Evolutionary conservation across 2,797 vertebrate genomes (phyloP).

Genomic region (Melopsittacus undulatus): DNA sequence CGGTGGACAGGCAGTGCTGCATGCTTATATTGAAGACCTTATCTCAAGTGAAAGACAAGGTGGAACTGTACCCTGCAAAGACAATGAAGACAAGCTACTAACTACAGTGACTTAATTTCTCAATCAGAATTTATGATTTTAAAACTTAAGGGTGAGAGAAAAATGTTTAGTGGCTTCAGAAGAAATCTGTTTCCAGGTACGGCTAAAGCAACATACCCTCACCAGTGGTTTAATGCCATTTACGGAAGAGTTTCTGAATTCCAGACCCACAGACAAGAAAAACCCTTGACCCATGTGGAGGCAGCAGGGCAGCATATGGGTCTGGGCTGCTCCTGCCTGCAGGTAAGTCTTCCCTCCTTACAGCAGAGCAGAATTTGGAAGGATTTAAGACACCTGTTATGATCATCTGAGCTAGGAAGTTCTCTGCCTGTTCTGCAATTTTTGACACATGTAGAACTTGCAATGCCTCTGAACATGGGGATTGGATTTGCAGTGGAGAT

Average conservation of each 20-base stretch:
- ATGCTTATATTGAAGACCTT: not conserved
- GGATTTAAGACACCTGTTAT: not conserved
- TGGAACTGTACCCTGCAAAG: not conserved
- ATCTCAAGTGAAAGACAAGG: not conserved
- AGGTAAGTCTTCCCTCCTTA: not conserved
- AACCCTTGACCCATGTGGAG: not conserved
- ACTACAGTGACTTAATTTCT: not conserved
- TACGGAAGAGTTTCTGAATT: not conserved
- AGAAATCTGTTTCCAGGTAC: not conserved
- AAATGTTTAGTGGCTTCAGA: not conserved
- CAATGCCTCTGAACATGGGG: not conserved
- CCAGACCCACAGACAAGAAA: not conserved
- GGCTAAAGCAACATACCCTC: not conserved
- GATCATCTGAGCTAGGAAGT: not conserved
- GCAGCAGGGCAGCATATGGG: not conserved
- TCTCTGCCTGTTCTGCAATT: not conserved
- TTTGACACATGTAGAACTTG: not conserved
- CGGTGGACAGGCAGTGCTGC: rapidly evolving
- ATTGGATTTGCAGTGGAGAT: not conserved
- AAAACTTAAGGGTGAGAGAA: not conserved
- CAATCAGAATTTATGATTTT: not conserved
- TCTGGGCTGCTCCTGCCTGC: not conserved
- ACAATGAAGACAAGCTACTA: not conserved
- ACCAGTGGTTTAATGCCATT: not conserved
- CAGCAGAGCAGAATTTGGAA: not conserved